Conservation (phyloP, 2,113 vertebrate genomes). For the Manacus vitellinus region DNA sequence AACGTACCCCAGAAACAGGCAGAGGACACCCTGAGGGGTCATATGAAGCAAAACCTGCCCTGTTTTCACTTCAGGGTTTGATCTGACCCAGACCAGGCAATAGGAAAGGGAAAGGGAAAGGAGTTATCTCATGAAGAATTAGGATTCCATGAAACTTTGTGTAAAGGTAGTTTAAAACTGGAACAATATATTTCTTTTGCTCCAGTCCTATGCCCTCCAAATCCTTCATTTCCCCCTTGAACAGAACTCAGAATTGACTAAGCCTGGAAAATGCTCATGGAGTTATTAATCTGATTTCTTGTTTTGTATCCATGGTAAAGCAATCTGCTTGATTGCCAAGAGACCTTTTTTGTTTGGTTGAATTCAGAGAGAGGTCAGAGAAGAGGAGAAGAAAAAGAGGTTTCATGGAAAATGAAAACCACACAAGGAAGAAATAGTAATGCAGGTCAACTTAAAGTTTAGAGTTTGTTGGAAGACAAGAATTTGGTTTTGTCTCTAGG, state of each 20-base stretch:
- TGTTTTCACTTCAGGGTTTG: neutral
- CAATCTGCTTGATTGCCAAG: neutral
- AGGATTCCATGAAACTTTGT: neutral
- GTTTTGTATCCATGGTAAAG: neutral
- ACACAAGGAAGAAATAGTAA: neutral
- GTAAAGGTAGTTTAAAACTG: neutral
- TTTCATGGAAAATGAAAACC: neutral
- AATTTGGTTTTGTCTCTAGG: neutral
- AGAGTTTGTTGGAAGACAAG: neutral
- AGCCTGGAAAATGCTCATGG: neutral
- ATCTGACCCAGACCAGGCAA: neutral
- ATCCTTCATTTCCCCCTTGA: neutral
- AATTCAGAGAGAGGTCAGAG: neutral
- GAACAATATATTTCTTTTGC: neutral
- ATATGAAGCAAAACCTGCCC: neutral
- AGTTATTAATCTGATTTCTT: neutral
- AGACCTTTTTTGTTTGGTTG: neutral
- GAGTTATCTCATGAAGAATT: neutral
- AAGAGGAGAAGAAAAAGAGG: neutral
- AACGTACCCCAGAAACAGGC: neutral
- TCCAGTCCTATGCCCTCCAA: neutral
- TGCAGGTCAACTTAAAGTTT: neutral
- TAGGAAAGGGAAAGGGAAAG: neutral
- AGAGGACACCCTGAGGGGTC: neutral
- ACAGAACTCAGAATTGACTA: neutral